Evolutionary conservation across 2,113 vertebrate species (phyloP).

Genomic region (Tursiops truncatus): DNA sequence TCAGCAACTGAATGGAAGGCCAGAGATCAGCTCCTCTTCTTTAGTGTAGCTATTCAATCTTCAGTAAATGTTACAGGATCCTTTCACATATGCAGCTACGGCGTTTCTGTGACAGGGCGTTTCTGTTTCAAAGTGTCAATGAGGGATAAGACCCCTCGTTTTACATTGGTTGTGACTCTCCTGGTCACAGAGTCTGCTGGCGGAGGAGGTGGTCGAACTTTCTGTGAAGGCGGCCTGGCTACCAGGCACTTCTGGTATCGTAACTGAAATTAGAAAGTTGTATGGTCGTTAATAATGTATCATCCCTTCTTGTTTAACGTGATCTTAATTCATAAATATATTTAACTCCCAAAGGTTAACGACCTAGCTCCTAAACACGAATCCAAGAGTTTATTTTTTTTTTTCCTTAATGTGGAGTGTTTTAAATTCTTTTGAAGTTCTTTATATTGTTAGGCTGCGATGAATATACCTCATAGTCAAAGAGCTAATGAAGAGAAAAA

Average conservation of each 20-base stretch:
- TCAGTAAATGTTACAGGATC: not conserved
- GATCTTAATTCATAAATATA: not conserved
- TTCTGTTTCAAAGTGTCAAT: constrained; percentile 99
- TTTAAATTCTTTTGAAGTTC: not conserved
- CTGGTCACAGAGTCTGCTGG: constrained; percentile 94
- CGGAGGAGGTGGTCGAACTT: constrained; percentile 88
- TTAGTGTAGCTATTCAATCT: constrained; percentile 64
- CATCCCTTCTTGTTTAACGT: not conserved
- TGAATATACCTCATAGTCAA: not conserved
- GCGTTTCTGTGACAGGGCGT: constrained; percentile 91
- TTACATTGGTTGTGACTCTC: constrained; percentile 96
- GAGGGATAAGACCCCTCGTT: constrained; percentile 95
- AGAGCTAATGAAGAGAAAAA: not conserved
- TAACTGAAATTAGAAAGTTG: constrained; percentile 85
- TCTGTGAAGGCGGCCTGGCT: constrained; percentile 93
- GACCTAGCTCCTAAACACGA: not conserved
- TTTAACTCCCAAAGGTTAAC: not conserved
- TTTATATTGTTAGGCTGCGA: not conserved
- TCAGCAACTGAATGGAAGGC: constrained; percentile 82
- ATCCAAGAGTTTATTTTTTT: not conserved
- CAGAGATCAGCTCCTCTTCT: constrained; percentile 59
- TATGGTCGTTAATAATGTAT: not conserved
- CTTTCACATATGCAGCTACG: constrained; percentile 79
- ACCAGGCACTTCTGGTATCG: constrained; percentile 99
- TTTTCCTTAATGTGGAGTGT: not conserved